These are phyloP conservation scores for Brassicogethes aeneus DNA, from an alignment of 2,888 invertebrate genomes.

Conservation along the genomic window DNA sequence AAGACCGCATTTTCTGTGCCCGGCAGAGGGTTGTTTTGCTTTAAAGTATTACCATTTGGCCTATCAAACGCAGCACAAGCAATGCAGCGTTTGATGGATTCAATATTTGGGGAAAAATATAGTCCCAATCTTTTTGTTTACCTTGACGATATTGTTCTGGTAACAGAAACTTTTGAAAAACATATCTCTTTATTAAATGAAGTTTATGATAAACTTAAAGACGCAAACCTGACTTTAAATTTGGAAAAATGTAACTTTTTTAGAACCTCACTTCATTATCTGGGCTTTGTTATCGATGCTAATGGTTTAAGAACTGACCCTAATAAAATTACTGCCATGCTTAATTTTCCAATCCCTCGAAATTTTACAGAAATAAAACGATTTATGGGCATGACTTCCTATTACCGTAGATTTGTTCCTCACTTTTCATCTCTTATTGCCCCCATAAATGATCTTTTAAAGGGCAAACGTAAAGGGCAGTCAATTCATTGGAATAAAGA, in stretches of 20 bases:
- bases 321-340: constrained; percentile 9
- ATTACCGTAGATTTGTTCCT: constrained; percentile 11
- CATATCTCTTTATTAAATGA: too few species aligned
- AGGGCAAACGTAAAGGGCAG: constrained; percentile 8
- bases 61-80: constrained; percentile 6
- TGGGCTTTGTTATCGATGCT: constrained; percentile 22
- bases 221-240: background rate
- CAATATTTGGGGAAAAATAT: background rate
- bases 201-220: background rate
- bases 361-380: constrained; percentile 21
- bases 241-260: too few species aligned
- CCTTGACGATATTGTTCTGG: background rate
- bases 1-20: constrained; percentile 12
- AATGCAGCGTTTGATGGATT: background rate
- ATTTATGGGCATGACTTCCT: constrained; percentile 19
- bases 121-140: background rate
- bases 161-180: background rate
- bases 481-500: constrained; percentile 5
- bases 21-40: too few species aligned
- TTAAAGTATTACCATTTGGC: too few species aligned
- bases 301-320: too few species aligned
- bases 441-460: constrained; percentile 5
- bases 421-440: constrained; percentile 8
- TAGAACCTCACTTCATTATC: constrained; percentile 7
- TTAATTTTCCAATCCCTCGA: constrained; percentile 17